phyloP scores from a whole-genome alignment of 2,113 vertebrate species.

The Corydoras sp. region DNA sequence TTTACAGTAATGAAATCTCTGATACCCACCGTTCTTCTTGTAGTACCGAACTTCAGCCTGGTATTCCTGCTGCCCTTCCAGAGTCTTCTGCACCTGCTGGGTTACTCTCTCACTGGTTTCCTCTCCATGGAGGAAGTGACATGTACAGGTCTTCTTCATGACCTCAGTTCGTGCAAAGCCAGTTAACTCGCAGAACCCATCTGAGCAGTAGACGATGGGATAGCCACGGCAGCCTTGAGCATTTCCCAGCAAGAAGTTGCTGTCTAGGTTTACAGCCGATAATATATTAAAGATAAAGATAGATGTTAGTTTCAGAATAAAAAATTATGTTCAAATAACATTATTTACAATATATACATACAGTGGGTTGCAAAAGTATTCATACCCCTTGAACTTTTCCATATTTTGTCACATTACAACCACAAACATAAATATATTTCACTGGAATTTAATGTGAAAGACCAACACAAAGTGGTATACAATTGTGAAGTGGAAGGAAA shows the following conservation, averaged over 20 bases:
- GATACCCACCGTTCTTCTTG: constrained; percentile 74
- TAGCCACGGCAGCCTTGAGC: constrained; percentile 81
- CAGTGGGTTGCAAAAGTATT: no score
- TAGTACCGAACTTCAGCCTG: constrained; percentile 89
- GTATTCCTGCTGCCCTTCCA: constrained; percentile 85
- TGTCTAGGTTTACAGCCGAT: constrained; percentile 67
- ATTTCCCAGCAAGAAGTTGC: constrained; percentile 94
- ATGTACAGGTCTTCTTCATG: constrained; percentile 94
- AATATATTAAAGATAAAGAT: neutral
- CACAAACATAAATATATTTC: no score
- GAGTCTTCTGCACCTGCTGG: constrained; percentile 78
- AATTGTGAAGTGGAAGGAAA: no score
- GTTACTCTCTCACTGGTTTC: constrained; percentile 80
- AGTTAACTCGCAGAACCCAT: constrained; percentile 92
- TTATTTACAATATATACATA: no score
- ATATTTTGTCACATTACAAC: no score
- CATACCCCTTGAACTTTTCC: no score
- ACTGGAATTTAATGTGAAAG: no score
- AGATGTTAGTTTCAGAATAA: no score
- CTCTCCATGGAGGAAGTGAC: constrained; percentile 81
- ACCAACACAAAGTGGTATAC: no score
- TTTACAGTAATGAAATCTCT: no score
- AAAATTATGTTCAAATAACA: no score
- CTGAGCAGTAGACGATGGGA: constrained; percentile 92
- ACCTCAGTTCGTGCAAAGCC: constrained; percentile 86